Conservation (phyloP, 1,140 invertebrate species). For the Phortica variegata region DNA sequence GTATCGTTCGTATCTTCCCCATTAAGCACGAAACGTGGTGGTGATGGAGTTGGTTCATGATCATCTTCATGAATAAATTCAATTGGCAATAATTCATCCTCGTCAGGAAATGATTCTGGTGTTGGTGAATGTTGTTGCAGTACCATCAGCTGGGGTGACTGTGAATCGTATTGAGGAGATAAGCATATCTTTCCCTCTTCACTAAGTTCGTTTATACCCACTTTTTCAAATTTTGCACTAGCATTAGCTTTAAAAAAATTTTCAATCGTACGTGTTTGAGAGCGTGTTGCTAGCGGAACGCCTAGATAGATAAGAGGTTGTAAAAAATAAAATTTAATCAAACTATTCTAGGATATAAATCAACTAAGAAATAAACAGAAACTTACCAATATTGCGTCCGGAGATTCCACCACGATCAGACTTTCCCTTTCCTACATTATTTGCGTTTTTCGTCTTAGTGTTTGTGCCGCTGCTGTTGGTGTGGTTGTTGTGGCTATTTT, state of each 20-base stretch:
- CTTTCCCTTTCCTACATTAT: constrained; percentile 9
- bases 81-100: no score
- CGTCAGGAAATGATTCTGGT: no score
- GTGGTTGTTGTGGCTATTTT: constrained; percentile 19
- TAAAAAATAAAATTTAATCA: constrained; percentile 29
- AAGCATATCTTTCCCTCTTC: constrained; percentile 23
- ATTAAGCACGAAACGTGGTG: constrained; percentile 27
- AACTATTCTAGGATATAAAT: constrained; percentile 15
- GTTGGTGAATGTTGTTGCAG: constrained; percentile 6
- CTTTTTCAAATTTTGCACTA: constrained; percentile 14
- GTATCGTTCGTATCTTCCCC: constrained; percentile 15
- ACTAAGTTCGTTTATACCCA: constrained; percentile 13
- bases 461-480: constrained; percentile 15
- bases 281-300: constrained; percentile 47
- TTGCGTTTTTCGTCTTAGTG: constrained; percentile 13
- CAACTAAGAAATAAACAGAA: not conserved
- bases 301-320: constrained; percentile 22
- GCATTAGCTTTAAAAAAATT: constrained; percentile 49
- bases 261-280: constrained; percentile 50
- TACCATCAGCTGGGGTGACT: constrained; percentile 17
- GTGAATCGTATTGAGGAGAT: constrained; percentile 13
- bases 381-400: constrained; percentile 44
- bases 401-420: constrained; percentile 12
- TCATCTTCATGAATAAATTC: no score
- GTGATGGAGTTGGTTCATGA: constrained; percentile 23